These are phyloP conservation scores for Butorides virescens DNA, from an alignment of 2,113 vertebrate species.

Conservation along the genomic window DNA sequence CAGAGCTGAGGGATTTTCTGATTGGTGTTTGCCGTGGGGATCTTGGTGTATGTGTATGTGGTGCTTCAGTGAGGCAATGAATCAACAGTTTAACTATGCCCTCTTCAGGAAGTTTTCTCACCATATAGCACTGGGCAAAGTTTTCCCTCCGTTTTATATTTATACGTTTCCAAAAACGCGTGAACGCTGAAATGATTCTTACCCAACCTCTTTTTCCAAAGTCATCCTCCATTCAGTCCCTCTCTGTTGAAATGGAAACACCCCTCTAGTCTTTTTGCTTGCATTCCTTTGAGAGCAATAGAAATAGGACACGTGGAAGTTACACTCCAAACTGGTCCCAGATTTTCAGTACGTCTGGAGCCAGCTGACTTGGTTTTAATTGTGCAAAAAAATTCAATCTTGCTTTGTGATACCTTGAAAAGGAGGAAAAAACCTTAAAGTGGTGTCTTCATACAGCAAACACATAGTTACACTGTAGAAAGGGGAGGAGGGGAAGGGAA, in stretches of 20 bases:
- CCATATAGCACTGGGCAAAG: background rate
- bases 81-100: constrained; percentile 63
- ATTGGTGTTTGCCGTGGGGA: background rate
- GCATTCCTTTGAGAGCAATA: background rate
- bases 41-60: background rate
- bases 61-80: constrained; percentile 14
- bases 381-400: background rate
- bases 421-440: background rate
- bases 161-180: background rate
- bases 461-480: background rate
- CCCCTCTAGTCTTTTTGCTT: background rate
- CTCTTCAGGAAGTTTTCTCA: constrained; percentile 58
- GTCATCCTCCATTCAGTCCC: background rate
- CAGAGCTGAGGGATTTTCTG: background rate
- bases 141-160: constrained; percentile 6
- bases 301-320: background rate
- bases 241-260: background rate
- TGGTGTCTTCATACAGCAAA: background rate
- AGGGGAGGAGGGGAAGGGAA: background rate
- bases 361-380: background rate
- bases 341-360: background rate
- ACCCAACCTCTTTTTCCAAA: background rate
- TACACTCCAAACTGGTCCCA: background rate
- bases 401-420: background rate
- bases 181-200: background rate